These are phyloP conservation scores for Beaufortia kweichowensis DNA, from an alignment of 2,113 vertebrate species.

Conservation along the genomic window DNA sequence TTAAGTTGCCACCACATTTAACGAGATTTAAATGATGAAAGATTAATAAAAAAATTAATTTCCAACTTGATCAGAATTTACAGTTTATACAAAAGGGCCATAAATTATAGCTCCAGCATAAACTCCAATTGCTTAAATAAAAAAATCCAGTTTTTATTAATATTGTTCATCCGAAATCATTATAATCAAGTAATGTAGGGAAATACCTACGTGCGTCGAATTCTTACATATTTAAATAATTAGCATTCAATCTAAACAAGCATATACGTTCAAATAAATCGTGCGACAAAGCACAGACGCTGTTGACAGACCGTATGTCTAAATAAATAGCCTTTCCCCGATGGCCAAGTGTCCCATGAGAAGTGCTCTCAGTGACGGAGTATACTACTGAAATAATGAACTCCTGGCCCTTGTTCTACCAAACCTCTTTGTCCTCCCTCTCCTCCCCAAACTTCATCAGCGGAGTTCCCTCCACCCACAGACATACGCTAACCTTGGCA, in stretches of 20 bases:
- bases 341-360: neutral
- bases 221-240: neutral
- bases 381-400: neutral
- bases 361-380: neutral
- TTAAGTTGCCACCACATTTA: too few species aligned
- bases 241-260: neutral
- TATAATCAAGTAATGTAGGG: too few species aligned
- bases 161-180: too few species aligned
- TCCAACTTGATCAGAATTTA: too few species aligned
- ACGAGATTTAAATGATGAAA: too few species aligned
- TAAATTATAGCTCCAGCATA: too few species aligned
- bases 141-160: too few species aligned
- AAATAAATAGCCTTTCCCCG: neutral
- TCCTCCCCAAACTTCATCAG: constrained; percentile 35
- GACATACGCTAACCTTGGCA: constrained; percentile 56
- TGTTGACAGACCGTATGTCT: neutral
- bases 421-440: constrained; percentile 13
- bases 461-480: constrained; percentile 40
- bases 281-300: neutral
- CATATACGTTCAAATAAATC: neutral
- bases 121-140: too few species aligned
- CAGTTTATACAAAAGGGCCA: too few species aligned
- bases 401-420: constrained; percentile 3
- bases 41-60: too few species aligned
- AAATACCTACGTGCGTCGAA: too few species aligned